Evolutionary conservation across 92 coral and sea anemone genomes (phyloP).

Genomic region (Metridium senile): DNA sequence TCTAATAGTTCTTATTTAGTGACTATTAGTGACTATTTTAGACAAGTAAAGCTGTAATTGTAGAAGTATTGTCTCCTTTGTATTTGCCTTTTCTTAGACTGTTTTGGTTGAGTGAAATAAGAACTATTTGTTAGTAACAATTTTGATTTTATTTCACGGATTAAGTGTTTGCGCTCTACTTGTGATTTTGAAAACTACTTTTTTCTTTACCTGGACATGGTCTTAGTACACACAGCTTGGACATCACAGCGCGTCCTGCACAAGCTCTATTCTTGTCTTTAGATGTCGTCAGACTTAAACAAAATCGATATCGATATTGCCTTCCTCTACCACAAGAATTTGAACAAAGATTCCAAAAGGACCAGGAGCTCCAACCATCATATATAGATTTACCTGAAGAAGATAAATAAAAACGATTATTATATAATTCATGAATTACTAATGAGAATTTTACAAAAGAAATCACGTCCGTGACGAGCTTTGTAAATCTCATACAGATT

Average conservation of each 20-base stretch:
- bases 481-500: too few relatives aligned
- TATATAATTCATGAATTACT: too few relatives aligned
- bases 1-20: too few relatives aligned
- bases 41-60: too few relatives aligned
- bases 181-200: background rate
- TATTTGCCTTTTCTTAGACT: too few relatives aligned
- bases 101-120: too few relatives aligned
- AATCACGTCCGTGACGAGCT: too few relatives aligned
- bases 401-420: background rate
- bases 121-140: too few relatives aligned
- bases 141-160: too few relatives aligned
- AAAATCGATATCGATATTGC: conserved; percentile 78
- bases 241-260: conserved; percentile 66
- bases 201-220: conserved; percentile 76
- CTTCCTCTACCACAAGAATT: conserved; percentile 87
- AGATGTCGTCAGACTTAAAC: conserved; percentile 61
- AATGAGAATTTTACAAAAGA: too few relatives aligned
- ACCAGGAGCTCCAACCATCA: conserved; percentile 91
- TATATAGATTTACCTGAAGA: conserved; percentile 42
- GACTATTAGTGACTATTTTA: too few relatives aligned
- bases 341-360: conserved; percentile 84
- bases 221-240: conserved; percentile 69
- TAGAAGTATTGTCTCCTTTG: too few relatives aligned
- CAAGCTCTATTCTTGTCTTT: conserved; percentile 52
- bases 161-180: background rate